A percentile compares a stretch with the other conserved stretches of the same genome.
Evolutionary conservation across 1,140 invertebrate species (phyloP).

Genomic region (Liolophura sinensis): DNA sequence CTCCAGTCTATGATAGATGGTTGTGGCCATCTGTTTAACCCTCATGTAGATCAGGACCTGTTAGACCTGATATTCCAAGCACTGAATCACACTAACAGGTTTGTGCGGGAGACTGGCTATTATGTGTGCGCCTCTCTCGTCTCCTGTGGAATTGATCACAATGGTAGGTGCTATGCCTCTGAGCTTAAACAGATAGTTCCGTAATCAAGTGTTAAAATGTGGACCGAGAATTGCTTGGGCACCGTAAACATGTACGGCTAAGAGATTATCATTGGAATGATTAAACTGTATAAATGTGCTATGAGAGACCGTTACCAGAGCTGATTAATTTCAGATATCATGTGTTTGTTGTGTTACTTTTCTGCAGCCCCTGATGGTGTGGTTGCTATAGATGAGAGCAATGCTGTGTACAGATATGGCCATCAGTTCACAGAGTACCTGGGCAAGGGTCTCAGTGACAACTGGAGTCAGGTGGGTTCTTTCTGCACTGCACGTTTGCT

Average conservation of each 20-base stretch:
- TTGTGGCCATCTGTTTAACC: slow-evolving; percentile 59
- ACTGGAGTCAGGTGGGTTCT: slow-evolving; percentile 64
- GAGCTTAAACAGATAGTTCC: neutral
- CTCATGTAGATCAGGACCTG: slow-evolving; percentile 60
- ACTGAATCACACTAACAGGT: slow-evolving; percentile 63
- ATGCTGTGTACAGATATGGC: slow-evolving; percentile 60
- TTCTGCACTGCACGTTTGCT: neutral
- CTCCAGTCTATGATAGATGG: slow-evolving; percentile 63
- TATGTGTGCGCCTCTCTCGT: slow-evolving; percentile 63
- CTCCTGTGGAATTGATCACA: slow-evolving; percentile 48
- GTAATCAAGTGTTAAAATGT: no score
- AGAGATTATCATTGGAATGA: no score
- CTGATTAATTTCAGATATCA: no score
- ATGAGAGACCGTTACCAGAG: no score
- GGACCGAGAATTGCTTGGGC: no score
- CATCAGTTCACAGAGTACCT: slow-evolving; percentile 60
- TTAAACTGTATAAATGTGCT: no score
- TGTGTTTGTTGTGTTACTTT: slow-evolving; percentile 19
- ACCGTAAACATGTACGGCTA: no score
- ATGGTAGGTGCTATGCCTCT: slow-evolving; percentile 25
- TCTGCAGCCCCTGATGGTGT: slow-evolving; percentile 24
- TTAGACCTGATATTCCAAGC: slow-evolving; percentile 61
- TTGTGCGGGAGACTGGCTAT: slow-evolving; percentile 65
- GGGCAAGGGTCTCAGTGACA: slow-evolving; percentile 62
- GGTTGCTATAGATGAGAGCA: slow-evolving; percentile 38